Percentiles rank a stretch among this genome's conserved stretches.
Evolutionary conservation across 1,140 invertebrate genomes (phyloP).

Genomic region (Probaryconus sp.): DNA sequence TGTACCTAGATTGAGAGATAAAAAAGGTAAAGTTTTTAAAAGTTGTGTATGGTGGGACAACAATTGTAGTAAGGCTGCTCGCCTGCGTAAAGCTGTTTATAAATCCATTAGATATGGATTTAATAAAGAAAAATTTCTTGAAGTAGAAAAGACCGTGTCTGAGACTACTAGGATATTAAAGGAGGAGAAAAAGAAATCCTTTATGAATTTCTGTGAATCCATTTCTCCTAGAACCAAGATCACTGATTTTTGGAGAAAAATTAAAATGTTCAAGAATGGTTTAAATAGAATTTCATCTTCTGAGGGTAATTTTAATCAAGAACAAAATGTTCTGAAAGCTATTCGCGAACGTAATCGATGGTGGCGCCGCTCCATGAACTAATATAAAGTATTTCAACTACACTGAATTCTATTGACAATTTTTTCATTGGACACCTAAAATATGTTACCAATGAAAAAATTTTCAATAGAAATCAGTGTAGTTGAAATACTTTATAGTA

Average conservation of each 20-base stretch:
- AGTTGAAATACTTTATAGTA: too few relatives aligned
- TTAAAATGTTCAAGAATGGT: slow-evolving; percentile 19
- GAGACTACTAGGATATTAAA: slow-evolving; percentile 1
- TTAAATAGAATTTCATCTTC: slow-evolving; percentile 3
- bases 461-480: too few relatives aligned
- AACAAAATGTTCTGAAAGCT: slow-evolving; percentile 1
- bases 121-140: slow-evolving; percentile 18
- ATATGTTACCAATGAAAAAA: too few relatives aligned
- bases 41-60: slow-evolving; percentile 26
- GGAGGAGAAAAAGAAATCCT: slow-evolving; percentile 19
- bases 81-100: slow-evolving; percentile 12
- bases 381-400: too few relatives aligned
- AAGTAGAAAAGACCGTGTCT: slow-evolving; percentile 25
- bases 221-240: slow-evolving; percentile 3
- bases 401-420: too few relatives aligned
- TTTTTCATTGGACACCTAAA: too few relatives aligned
- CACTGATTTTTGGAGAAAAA: slow-evolving; percentile 8
- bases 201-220: slow-evolving; percentile 7
- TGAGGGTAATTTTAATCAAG: slow-evolving; percentile 9
- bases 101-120: slow-evolving; percentile 15
- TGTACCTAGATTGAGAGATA: too few relatives aligned
- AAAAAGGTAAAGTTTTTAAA: too few relatives aligned
- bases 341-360: too few relatives aligned
- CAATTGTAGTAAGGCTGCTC: slow-evolving; percentile 10
- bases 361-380: too few relatives aligned